Evolutionary conservation across 1,140 invertebrate genomes (phyloP), one percentile per base, ranked within the genome.

Genomic region (Bombus polaris): DNA sequence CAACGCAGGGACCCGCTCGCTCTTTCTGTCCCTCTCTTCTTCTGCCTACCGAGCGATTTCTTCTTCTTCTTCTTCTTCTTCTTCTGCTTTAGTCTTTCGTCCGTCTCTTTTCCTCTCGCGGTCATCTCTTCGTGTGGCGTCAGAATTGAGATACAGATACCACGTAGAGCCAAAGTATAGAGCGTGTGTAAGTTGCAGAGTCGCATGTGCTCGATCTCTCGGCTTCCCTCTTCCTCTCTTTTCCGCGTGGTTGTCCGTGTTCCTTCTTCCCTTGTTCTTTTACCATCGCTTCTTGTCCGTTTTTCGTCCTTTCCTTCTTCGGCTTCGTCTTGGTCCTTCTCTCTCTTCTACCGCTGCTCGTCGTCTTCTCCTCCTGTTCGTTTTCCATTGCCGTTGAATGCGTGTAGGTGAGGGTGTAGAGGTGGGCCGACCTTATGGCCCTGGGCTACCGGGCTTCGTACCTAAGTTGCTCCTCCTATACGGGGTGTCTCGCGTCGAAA

Each of bases 381-480:
- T 87, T 87, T 71, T 84, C 83, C 85, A 47, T 81, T 70, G 70
- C 81, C 83, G n/a, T 39, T 44, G 77, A 81, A 62, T 73, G 85
- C 79, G 93, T 93, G 92, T 93, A 88, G 92, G 93, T 93, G 93
- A 94, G 91, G 92, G 92, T 93, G 93, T 92, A 94, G 89, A 91
- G 91, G 90, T 93, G 93, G 93, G 90, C 91, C 92, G 93, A 95
- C 93, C 93, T 94, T 94, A 94, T 95, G 93, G 93, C 94, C 94
- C 93, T 94, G 93, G 94, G 94, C 94, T 94, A 94, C 94, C 90
- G 94, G 94, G 94, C 93, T 94, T 94, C 92, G 92, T 92, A 92
- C 82, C 92, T 93, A 93, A 92, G 90, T 83, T 90, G 83, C 72
- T 91, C 88, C 89, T 90, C 78, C 77, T 91, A 93, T 94, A 94